Evolutionary conservation across 2,113 vertebrate species (phyloP).

Genomic region (Lathamus discolor): DNA sequence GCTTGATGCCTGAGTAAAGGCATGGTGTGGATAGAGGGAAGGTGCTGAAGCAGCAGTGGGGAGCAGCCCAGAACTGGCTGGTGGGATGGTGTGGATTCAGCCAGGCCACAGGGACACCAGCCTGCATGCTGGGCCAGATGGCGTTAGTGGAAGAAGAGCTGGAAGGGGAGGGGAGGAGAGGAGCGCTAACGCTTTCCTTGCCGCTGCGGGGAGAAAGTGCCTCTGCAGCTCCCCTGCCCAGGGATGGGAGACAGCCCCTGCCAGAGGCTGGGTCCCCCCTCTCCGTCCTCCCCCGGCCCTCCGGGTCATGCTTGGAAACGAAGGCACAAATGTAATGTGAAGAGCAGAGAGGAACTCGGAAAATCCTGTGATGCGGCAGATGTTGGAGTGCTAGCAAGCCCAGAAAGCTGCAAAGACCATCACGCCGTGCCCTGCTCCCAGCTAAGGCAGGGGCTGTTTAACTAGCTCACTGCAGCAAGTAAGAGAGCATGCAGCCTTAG

Average conservation of each 20-base stretch:
- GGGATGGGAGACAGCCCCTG: neutral
- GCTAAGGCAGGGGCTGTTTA: neutral
- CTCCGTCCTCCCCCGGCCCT: neutral
- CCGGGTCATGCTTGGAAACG: neutral
- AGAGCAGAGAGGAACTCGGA: neutral
- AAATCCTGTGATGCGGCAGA: neutral
- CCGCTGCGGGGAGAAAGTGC: neutral
- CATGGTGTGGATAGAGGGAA: fast-evolving
- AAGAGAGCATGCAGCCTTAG: neutral
- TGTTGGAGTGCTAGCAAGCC: neutral
- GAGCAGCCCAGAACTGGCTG: neutral
- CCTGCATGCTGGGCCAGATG: fast-evolving
- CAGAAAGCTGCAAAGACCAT: slow-evolving; percentile 32
- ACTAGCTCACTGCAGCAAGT: neutral
- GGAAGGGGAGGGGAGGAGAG: neutral
- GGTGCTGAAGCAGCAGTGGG: neutral
- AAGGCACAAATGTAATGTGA: neutral
- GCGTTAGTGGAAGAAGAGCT: neutral
- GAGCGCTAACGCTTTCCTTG: neutral
- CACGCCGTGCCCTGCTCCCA: neutral
- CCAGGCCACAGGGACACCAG: neutral
- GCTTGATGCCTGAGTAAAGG: neutral
- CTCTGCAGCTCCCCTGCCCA: neutral
- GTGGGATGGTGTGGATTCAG: neutral
- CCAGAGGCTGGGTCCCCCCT: neutral